These are phyloP conservation scores for Diorhabda sublineata DNA, from an alignment of 1,140 invertebrate genomes.

Conservation along the genomic window DNA sequence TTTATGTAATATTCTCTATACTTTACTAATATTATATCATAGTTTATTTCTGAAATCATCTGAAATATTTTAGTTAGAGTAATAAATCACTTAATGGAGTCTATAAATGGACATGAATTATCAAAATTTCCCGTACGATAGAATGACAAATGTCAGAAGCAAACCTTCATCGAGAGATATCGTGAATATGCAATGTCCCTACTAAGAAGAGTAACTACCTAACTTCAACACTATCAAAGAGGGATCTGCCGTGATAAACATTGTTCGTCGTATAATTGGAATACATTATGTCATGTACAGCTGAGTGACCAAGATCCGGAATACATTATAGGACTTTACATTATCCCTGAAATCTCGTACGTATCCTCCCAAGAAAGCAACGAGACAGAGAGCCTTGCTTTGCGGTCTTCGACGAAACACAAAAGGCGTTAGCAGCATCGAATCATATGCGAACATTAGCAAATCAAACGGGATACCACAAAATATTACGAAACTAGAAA, in stretches of 20 bases:
- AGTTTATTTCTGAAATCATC: too few species aligned
- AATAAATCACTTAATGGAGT: too few species aligned
- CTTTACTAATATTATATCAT: too few species aligned
- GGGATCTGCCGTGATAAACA: constrained; percentile 21
- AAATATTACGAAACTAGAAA: too few species aligned
- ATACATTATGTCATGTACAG: constrained; percentile 38
- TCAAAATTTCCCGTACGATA: neutral
- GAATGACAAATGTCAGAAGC: neutral
- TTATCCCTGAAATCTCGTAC: constrained; percentile 21
- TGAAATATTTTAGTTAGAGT: too few species aligned
- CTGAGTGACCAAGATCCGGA: constrained; percentile 34
- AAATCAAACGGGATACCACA: too few species aligned
- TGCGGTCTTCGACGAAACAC: constrained; percentile 14
- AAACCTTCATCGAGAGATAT: constrained; percentile 4
- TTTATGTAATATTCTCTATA: too few species aligned
- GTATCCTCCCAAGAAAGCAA: constrained; percentile 27
- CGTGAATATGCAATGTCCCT: constrained; percentile 2
- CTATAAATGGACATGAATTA: too few species aligned
- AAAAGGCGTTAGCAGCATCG: constrained; percentile 13
- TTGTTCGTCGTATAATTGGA: constrained; percentile 35
- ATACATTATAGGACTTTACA: constrained; percentile 35
- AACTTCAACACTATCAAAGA: constrained; percentile 8
- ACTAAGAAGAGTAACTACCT: neutral
- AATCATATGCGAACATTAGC: neutral
- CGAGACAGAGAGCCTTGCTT: neutral